phyloP scores from a whole-genome alignment of 2,113 vertebrate genomes.

The Tachuris rubrigastra region DNA sequence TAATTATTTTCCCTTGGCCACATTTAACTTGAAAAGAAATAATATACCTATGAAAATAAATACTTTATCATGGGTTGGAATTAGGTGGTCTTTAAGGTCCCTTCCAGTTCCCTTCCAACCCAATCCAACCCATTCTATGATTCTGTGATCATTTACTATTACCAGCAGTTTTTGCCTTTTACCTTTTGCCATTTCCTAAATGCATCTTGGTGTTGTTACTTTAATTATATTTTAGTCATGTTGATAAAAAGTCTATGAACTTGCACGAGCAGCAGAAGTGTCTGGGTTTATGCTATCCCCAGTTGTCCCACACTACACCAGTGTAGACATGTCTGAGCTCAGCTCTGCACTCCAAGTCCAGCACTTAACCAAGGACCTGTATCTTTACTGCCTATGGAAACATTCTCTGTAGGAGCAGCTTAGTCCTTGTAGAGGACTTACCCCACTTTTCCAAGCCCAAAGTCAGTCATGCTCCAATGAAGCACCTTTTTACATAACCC shows the following conservation, averaged over 20 bases:
- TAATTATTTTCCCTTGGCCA: constrained; percentile 8
- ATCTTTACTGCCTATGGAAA: fast-evolving
- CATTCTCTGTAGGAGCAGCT: neutral
- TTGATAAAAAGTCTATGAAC: neutral
- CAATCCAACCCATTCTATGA: neutral
- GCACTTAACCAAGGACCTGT: fast-evolving
- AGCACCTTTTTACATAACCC: neutral
- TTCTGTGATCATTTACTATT: neutral
- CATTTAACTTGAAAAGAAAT: constrained; percentile 28
- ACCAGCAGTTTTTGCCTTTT: neutral
- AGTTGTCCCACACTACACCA: fast-evolving
- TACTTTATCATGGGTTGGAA: neutral
- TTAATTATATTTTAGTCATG: neutral
- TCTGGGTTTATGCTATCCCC: neutral
- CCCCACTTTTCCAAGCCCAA: neutral
- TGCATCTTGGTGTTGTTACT: neutral
- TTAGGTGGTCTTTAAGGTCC: neutral
- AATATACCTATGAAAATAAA: neutral
- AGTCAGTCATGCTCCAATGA: neutral
- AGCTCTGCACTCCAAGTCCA: neutral
- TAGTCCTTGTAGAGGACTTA: neutral
- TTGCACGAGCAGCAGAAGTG: neutral
- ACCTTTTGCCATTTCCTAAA: neutral
- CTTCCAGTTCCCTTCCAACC: neutral
- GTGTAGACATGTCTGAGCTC: neutral